Conservation (phyloP, 1,140 invertebrate species). For the Archegozetes longisetosus region DNA sequence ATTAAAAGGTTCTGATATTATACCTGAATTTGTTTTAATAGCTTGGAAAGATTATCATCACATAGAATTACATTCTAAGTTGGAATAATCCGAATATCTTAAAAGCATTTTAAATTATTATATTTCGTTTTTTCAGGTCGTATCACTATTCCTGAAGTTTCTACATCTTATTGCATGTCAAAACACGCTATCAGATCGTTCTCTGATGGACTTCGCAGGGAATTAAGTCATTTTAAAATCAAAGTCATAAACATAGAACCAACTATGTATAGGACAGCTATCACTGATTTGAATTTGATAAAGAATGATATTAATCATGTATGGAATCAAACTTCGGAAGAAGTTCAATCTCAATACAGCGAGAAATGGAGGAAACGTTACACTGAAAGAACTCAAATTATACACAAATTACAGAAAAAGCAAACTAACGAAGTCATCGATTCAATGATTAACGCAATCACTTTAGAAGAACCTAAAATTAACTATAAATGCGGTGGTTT, state of each 20-base stretch:
- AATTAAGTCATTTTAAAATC: constrained; percentile 37
- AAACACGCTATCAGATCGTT: constrained; percentile 37
- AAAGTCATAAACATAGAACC: constrained; percentile 35
- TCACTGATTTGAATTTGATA: constrained; percentile 1
- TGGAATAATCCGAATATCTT: too few species aligned
- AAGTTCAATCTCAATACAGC: constrained; percentile 28
- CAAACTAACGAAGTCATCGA: constrained; percentile 29
- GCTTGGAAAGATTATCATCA: too few species aligned
- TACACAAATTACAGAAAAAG: constrained; percentile 7
- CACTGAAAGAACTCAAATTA: constrained; percentile 16
- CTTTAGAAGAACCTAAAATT: constrained; percentile 15
- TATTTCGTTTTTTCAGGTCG: constrained; percentile 16
- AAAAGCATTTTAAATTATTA: too few species aligned
- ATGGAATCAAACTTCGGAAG: constrained; percentile 27
- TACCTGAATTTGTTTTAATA: too few species aligned
- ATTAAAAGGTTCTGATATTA: too few species aligned
- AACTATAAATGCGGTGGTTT: constrained; percentile 6
- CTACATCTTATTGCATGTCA: constrained; percentile 35
- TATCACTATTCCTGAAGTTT: constrained; percentile 13
- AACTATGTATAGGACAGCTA: constrained; percentile 7
- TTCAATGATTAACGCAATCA: constrained; percentile 26
- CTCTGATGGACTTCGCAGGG: constrained; percentile 35
- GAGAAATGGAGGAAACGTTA: constrained; percentile 27
- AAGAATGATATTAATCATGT: background rate
- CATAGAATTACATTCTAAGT: too few species aligned